phyloP scores from a whole-genome alignment of 2,113 vertebrate species.

The Bos taurus region DNA sequence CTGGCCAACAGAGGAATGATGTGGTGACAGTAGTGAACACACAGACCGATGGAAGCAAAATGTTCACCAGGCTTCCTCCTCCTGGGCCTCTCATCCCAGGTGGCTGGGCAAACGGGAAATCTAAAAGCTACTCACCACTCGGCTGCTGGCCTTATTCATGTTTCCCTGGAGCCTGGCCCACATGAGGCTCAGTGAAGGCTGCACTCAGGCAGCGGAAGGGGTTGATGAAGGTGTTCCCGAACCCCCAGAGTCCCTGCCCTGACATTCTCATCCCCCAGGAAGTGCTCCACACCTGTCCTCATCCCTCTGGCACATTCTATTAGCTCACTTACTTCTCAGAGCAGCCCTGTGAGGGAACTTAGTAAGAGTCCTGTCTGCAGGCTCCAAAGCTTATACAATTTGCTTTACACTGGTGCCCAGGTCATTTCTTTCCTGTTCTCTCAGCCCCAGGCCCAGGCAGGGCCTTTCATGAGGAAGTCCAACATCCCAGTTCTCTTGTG shows the following conservation, averaged over 20 bases:
- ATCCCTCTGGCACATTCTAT: background rate
- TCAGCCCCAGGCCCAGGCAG: background rate
- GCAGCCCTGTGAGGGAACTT: background rate
- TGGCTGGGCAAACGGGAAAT: background rate
- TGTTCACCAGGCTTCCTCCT: background rate
- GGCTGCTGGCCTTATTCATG: background rate
- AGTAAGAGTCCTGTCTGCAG: background rate
- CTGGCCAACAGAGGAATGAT: background rate
- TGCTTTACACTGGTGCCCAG: background rate
- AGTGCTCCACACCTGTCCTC: background rate
- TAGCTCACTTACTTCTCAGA: background rate
- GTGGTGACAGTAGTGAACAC: background rate
- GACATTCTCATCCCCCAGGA: background rate
- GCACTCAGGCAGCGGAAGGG: background rate
- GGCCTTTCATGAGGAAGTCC: background rate
- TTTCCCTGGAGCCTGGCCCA: background rate
- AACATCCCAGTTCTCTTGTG: background rate
- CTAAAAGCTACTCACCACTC: background rate
- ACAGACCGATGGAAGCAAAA: slow-evolving; percentile 13
- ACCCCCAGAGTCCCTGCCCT: background rate
- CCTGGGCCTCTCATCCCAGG: background rate
- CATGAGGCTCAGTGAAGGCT: background rate
- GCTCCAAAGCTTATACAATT: background rate
- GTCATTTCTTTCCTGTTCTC: background rate
- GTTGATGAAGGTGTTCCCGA: background rate